Percentiles rank a stretch among this genome's conserved stretches.
Evolutionary conservation across 2,113 vertebrate species (phyloP).

Genomic region (Piprites chloris): DNA sequence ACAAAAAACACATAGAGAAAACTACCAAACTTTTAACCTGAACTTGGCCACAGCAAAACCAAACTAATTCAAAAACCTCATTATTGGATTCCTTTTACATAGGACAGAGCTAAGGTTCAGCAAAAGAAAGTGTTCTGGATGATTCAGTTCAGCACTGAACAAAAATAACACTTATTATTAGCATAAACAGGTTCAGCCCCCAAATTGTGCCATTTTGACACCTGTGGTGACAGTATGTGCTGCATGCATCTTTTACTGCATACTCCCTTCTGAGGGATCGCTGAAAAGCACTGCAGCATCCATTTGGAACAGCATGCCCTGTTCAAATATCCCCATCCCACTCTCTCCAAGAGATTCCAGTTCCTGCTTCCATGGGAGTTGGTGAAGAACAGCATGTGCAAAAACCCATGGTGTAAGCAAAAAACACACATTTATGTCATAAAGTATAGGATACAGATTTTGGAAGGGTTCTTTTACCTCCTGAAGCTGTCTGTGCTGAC

Average conservation of each 20-base stretch:
- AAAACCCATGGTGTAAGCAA: fast-evolving
- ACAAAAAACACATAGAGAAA: background rate
- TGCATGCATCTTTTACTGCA: background rate
- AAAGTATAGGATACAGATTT: background rate
- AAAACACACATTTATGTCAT: background rate
- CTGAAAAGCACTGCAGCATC: background rate
- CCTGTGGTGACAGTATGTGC: background rate
- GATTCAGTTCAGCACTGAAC: background rate
- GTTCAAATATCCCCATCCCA: background rate
- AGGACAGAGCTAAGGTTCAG: background rate
- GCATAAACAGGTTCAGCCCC: background rate
- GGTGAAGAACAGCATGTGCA: background rate
- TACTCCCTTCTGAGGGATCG: background rate
- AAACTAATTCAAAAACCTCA: background rate
- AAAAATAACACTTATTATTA: background rate
- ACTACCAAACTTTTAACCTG: background rate
- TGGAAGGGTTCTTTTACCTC: background rate
- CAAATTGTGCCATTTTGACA: background rate
- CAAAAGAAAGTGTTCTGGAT: background rate
- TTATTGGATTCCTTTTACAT: background rate
- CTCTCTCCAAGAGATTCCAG: background rate
- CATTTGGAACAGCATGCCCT: background rate
- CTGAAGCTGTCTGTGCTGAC: background rate
- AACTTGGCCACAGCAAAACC: background rate
- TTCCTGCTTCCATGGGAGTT: background rate